These are phyloP conservation scores for Hipparchia sbordonii DNA, from an alignment of 2,888 invertebrate species.

Conservation along the genomic window DNA sequence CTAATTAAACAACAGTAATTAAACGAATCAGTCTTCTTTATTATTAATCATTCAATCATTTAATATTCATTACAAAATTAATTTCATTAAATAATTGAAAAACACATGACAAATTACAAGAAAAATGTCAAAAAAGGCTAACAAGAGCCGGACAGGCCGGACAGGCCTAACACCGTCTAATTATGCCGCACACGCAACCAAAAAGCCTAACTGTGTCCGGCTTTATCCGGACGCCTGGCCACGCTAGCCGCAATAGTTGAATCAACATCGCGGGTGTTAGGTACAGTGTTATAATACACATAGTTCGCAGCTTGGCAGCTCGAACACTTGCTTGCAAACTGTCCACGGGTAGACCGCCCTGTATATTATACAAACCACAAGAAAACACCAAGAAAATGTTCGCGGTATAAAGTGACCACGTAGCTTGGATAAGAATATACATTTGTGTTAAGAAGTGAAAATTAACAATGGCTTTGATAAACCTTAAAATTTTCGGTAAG, in stretches of 20 bases:
- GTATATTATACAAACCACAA: not conserved
- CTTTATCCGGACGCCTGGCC: not conserved
- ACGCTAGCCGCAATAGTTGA: slow-evolving; percentile 10
- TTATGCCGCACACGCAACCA: no score
- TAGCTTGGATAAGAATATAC: slow-evolving; percentile 9
- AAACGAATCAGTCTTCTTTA: no score
- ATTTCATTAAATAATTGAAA: no score
- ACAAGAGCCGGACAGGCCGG: no score
- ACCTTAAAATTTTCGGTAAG: slow-evolving; percentile 69
- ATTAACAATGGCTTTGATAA: slow-evolving; percentile 68
- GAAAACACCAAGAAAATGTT: slow-evolving; percentile 30
- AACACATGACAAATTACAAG: no score
- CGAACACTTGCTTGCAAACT: slow-evolving; percentile 30
- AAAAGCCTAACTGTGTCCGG: no score
- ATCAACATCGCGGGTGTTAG: slow-evolving; percentile 17
- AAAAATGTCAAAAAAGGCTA: no score
- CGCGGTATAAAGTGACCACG: slow-evolving; percentile 26
- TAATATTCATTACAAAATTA: no score
- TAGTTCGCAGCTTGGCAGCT: slow-evolving; percentile 24
- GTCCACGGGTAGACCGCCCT: slow-evolving; percentile 32
- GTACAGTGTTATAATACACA: not conserved
- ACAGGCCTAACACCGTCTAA: no score
- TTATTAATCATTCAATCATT: no score
- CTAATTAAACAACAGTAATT: no score
- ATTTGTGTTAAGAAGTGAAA: slow-evolving; percentile 23